Percentiles rank a stretch among this genome's conserved stretches.
phyloP scores from a whole-genome alignment of 2,888 invertebrate genomes.

The Frankliniella fusca region DNA sequence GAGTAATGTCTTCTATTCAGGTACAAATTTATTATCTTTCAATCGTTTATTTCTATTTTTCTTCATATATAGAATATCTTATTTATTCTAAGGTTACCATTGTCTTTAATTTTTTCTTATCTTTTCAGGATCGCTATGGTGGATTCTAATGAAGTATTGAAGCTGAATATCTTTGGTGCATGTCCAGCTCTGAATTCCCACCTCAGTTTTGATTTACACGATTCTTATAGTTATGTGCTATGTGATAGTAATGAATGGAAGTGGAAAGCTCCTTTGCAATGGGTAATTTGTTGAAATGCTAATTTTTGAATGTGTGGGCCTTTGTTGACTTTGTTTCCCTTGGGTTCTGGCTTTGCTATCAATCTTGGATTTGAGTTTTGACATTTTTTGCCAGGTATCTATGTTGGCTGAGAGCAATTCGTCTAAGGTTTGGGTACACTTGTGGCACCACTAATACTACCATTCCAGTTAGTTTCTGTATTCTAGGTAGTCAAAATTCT shows the following conservation, averaged over 20 bases:
- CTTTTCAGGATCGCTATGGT: neutral
- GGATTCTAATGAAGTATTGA: neutral
- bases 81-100: too few species aligned
- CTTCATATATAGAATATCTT: neutral
- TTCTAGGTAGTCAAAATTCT: neutral
- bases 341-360: neutral
- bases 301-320: neutral
- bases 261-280: neutral
- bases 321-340: neutral
- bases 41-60: neutral
- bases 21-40: constrained; percentile 48
- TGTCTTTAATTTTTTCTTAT: neutral
- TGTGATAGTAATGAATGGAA: neutral
- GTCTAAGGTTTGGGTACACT: neutral
- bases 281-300: neutral
- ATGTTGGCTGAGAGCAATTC: neutral
- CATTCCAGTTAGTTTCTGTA: neutral
- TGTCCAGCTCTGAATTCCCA: neutral
- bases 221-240: neutral
- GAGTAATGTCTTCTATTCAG: constrained; percentile 89
- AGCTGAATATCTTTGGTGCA: neutral
- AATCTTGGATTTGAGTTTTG: neutral
- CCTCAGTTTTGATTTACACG: neutral
- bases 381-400: neutral
- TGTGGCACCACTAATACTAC: neutral